Base-by-base conservation (phyloP, 1,140 invertebrate genomes). In the Drosophila baimaii region DNA sequence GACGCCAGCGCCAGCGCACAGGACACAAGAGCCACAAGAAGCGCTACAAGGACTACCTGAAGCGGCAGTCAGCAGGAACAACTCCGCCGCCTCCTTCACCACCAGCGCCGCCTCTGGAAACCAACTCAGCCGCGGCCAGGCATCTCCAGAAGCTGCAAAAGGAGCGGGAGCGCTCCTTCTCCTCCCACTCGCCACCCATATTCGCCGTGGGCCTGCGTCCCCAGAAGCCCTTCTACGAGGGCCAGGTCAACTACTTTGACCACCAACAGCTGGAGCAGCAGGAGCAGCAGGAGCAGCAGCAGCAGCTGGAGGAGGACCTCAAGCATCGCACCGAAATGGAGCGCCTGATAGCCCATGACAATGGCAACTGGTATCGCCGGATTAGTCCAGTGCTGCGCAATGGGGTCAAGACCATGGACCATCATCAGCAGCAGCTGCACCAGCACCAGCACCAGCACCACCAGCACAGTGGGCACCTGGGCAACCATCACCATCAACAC, bases 1-100 rank as follows among this genome's bases (percentile, higher is more conserved):
- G 83, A 12, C 77, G 90, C 44, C 91, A 66, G 57, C 81, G 52
- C 72, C 79, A 77, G 54, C 78, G 70, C 33, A 78, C 76, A 21
- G 90, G 90, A 4, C 90, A 91, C 79, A 91, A 89, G 78, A 86
- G 39, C 21, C 83, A 91, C 75, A 91, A 91, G 73, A 91, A 91
- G 49, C 80, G 81, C 27, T 91, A 91, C 58, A 91, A 91, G 77
- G 82, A 91, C 63, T 91, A 88, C 39, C 68, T 91, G 41, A 77
- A 69, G 64, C 61, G 79, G 33, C 77, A 65, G 27, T 6, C 37
- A 43, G 33, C 49, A 15, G 57, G 10, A 19, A 35, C 54, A 12
- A 6, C 61, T 2, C 37, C 57, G 5, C 25, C 49, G 9, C 7
- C 62, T 1, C 51, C 52, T 2, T 31, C 49, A 2, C 49, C 37